Base-by-base conservation (phyloP, 2,113 vertebrate genomes). In the Drymodes brunneopygia region DNA sequence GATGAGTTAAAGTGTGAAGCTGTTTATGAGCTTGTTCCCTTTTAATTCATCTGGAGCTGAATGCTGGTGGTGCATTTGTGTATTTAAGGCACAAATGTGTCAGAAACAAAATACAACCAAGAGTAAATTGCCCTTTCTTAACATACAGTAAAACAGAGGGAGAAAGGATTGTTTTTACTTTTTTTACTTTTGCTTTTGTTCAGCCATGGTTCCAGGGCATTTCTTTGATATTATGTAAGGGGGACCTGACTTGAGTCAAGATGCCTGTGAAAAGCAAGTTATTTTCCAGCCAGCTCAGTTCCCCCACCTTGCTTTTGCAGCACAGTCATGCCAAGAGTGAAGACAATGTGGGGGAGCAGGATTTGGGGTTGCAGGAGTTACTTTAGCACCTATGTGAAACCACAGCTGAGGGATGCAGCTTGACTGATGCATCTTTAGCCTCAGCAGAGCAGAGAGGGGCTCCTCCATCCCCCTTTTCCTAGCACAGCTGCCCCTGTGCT, bases 1-100 rank as follows among this genome's bases (percentile, higher is more conserved):
- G 90, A 86, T 87, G 92, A 94, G 73, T 91, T 95, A 40, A 92
- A 79, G 90, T 44, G 70, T 69, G 90, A 90, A 95, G 62, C 66
- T 77, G 31, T 96, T 94, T 35, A 36, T 72, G 74, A 94, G 66
- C 1, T 0, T 58, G 27, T 88, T 85, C 53, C 61, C 81, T 85
- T 88, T 28, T 85, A 88, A 72, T 90, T 95, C 35, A 70, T 88
- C 54, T 50, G 91, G 50, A 86, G 48, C 50, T 54, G 60, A 74
- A 81, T 56, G 42, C 67, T 86, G 29, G 38, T 27, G 56, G 75
- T 83, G 62, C 27, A 6, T 72, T 88, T 70, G 31, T 81, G 69
- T 88, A 50, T 88, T 89, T 40, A 61, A 86, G 65, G 42, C 86
- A 53, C 66, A 80, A 56, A 64, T 20, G 70, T 90, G 70, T 90